Percentiles rank a stretch among this genome's conserved stretches.
phyloP scores from a whole-genome alignment of 2,888 invertebrate species.

The Urechis unicinctus region DNA sequence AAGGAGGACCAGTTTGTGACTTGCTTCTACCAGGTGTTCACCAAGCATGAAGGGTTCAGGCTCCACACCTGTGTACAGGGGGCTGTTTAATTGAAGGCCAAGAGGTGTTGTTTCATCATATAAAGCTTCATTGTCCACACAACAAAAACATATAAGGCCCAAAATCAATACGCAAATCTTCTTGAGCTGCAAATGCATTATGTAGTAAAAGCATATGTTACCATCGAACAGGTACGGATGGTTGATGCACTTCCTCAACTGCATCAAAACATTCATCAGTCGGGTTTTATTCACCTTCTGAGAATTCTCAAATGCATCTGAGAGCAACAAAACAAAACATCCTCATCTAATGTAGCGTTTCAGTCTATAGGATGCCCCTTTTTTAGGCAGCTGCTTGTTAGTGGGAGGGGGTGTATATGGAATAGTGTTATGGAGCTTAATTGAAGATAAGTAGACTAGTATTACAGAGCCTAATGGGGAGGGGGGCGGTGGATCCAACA shows the following conservation, averaged over 20 bases:
- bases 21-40: slow-evolving; percentile 51
- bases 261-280: slow-evolving; percentile 49
- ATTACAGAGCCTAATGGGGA: no score
- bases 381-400: neutral
- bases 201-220: slow-evolving; percentile 16
- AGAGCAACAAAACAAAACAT: no score
- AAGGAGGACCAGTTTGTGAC: slow-evolving; percentile 48
- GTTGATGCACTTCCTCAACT: slow-evolving; percentile 50
- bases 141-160: neutral
- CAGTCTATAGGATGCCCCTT: neutral
- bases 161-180: neutral
- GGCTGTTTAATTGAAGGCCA: neutral
- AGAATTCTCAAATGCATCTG: slow-evolving; percentile 33
- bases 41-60: slow-evolving; percentile 52
- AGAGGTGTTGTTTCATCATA: neutral
- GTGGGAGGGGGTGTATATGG: neutral
- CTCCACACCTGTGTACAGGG: slow-evolving; percentile 45
- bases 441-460: no score
- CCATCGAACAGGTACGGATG: slow-evolving; percentile 54
- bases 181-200: neutral
- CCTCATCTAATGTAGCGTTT: no score
- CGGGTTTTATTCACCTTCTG: slow-evolving; percentile 22
- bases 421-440: no score
- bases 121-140: neutral
- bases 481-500: no score